These are phyloP conservation scores for Ischnura elegans DNA, from an alignment of 2,888 invertebrate genomes.

Conservation along the genomic window DNA sequence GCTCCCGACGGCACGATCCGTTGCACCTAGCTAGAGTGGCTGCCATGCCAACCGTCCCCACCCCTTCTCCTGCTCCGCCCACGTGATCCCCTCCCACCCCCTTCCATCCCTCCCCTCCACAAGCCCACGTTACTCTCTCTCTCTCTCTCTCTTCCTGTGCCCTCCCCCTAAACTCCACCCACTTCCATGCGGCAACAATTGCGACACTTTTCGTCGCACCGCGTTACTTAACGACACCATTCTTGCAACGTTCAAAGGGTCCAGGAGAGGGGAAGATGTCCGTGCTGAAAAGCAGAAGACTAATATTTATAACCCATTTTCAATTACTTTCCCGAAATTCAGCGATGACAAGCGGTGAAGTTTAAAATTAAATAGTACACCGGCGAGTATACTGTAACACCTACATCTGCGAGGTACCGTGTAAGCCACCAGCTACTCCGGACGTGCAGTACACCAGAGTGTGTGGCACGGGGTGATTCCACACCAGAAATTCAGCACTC, in stretches of 20 bases:
- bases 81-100: background rate
- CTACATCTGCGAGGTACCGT: too few relatives aligned
- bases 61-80: background rate
- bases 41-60: background rate
- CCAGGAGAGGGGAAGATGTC: background rate
- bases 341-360: background rate
- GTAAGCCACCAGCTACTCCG: too few relatives aligned
- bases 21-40: too few relatives aligned
- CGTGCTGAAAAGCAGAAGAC: too few relatives aligned
- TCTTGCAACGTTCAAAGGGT: background rate
- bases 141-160: background rate
- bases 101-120: background rate
- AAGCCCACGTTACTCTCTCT: slow-evolving; percentile 38
- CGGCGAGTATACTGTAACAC: too few relatives aligned
- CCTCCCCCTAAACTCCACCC: too few relatives aligned
- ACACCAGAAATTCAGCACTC: too few relatives aligned
- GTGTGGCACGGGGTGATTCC: too few relatives aligned
- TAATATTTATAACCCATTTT: background rate
- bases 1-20: too few relatives aligned
- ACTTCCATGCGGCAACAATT: slow-evolving; percentile 59
- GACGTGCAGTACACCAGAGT: too few relatives aligned
- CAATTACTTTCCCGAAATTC: background rate
- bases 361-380: background rate
- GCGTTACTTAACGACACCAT: slow-evolving; percentile 41
- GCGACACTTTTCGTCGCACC: slow-evolving; percentile 52